Base-by-base conservation (phyloP, 2,888 invertebrate species). In the Anthoptus insignis region DNA sequence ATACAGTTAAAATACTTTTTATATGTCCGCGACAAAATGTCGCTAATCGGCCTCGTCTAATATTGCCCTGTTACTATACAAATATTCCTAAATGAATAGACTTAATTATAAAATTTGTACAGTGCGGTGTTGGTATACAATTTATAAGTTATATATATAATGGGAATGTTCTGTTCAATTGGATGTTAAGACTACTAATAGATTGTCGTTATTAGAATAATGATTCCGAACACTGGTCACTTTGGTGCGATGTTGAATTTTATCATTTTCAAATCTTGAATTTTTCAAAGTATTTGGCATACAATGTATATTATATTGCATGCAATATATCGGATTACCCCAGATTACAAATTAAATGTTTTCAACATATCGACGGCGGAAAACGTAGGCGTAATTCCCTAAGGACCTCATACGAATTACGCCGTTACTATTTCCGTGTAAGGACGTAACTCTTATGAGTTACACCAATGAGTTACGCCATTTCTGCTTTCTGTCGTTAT, bases 51-150 rank as follows among this genome's bases (percentile, higher is more conserved):
- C 21, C 37, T 37, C 21, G n/a, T 37, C 24, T 27, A 56, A 22
- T 56, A 54, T 56, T 59, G 59, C 37, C 49, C 42, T 60, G 58
- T 58, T n/a, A 58, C 21, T 58, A 47, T 37, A 58, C 32, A 47
- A 37, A 54, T 61, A 61, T 61, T 61, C 61, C 54, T 61, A 63
- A 56, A 27, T 45, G 6, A 49, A 47, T 63, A 63, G 49, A 56
- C 21, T n/a, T 63, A 47, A 47, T 47, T 24, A 56, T 37, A 24
- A 32, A 59, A 27, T 59, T 59, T 61, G 61, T 61, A 61, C 54
- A 61, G 61, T 54, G 37, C 24, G 61, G 61, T 61, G 61, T 61
- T 63, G 63, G 63, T 63, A 56, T 47, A 63, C 63, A 63, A 47
- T 56, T 63, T 63, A 21, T 63, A 63, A 56, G 56, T 34, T 49